Percentiles rank a stretch among this genome's conserved stretches.
These are phyloP conservation scores for Catharus ustulatus DNA, from an alignment of 2,797 vertebrate genomes.

Conservation along the genomic window DNA sequence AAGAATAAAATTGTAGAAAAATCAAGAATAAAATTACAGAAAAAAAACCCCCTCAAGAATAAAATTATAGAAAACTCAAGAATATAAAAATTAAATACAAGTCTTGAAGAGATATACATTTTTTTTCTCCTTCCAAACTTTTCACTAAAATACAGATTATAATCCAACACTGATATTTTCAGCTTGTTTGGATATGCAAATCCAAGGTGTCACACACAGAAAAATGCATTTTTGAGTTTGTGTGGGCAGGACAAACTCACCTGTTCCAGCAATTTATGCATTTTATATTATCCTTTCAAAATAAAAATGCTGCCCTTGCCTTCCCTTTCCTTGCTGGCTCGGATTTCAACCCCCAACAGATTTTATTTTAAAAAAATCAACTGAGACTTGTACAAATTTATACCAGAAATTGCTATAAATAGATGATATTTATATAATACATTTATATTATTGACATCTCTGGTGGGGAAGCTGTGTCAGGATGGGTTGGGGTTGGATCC, in stretches of 20 bases:
- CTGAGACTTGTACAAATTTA: not conserved
- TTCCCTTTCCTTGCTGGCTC: not conserved
- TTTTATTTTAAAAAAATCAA: not conserved
- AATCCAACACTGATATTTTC: not conserved
- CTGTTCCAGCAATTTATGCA: not conserved
- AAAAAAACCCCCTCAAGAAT: no score
- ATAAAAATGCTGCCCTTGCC: not conserved
- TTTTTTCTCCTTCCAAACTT: not conserved
- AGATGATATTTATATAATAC: no score
- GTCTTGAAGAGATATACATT: not conserved
- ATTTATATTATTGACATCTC: no score
- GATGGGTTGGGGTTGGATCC: not conserved
- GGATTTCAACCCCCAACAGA: not conserved
- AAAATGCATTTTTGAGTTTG: not conserved
- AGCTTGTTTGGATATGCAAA: not conserved
- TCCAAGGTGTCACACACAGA: rapidly evolving
- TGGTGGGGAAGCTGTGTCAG: not conserved
- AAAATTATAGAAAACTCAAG: not conserved
- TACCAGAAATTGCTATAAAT: no score
- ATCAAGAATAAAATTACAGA: no score
- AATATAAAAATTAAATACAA: not conserved
- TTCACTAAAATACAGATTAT: not conserved
- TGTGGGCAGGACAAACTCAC: not conserved
- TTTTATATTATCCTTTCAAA: not conserved
- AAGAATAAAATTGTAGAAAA: no score